Conservation (phyloP, 2,888 invertebrate species). For the Agonopterix subpropinquella region DNA sequence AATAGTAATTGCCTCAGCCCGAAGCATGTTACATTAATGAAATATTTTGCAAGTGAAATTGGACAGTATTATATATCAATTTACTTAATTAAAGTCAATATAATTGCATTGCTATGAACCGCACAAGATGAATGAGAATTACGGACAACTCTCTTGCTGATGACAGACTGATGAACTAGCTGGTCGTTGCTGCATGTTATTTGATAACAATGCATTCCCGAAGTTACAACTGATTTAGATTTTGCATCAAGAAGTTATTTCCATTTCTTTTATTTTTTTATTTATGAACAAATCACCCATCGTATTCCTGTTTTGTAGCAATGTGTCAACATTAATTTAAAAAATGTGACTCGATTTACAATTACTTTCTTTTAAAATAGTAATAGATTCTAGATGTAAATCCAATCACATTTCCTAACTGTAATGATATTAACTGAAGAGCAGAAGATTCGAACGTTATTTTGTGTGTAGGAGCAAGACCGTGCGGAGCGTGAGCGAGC, state of each 20-base stretch:
- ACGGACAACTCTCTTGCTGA: slow-evolving; percentile 37
- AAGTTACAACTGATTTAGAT: slow-evolving; percentile 44
- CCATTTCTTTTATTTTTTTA: slow-evolving; percentile 13
- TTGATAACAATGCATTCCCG: slow-evolving; percentile 54
- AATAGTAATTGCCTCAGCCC: slow-evolving; percentile 71
- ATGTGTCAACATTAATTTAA: slow-evolving; percentile 19
- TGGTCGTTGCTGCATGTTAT: slow-evolving; percentile 67
- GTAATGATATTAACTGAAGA: not conserved
- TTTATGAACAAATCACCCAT: slow-evolving; percentile 24
- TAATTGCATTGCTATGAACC: slow-evolving; percentile 48
- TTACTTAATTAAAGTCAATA: slow-evolving; percentile 22
- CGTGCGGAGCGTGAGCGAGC: slow-evolving; percentile 57
- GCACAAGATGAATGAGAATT: slow-evolving; percentile 42
- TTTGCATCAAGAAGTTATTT: slow-evolving; percentile 38
- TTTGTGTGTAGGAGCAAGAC: slow-evolving; percentile 58
- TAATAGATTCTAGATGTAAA: not conserved
- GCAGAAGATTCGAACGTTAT: not conserved
- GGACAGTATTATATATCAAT: slow-evolving; percentile 17
- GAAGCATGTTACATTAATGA: slow-evolving; percentile 64
- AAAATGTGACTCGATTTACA: slow-evolving; percentile 25
- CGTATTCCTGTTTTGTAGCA: slow-evolving; percentile 27
- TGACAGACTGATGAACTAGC: slow-evolving; percentile 41
- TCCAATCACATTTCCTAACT: no score
- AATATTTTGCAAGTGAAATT: slow-evolving; percentile 43
- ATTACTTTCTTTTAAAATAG: not conserved